phyloP scores from a whole-genome alignment of 1,140 invertebrate species.

The Scaptomyza hsui region DNA sequence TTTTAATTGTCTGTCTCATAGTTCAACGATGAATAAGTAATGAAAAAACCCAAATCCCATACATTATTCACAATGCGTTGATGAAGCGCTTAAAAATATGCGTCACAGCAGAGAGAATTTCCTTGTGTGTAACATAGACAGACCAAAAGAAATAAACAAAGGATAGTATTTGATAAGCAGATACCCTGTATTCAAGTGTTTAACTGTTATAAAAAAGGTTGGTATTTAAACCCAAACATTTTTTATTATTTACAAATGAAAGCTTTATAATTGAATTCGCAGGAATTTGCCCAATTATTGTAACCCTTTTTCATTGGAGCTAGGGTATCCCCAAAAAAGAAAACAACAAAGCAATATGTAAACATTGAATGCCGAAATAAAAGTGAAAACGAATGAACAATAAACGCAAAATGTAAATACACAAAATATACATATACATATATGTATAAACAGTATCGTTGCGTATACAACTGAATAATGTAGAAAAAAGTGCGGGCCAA shows the following conservation, averaged over 20 bases:
- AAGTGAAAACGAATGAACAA: constrained; percentile 45
- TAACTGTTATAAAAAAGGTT: no score
- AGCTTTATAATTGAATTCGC: no score
- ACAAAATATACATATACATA: no score
- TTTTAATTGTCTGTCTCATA: not conserved
- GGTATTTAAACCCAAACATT: no score
- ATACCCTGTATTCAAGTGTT: not conserved
- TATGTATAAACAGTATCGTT: constrained; percentile 28
- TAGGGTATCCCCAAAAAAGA: not conserved
- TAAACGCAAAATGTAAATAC: constrained; percentile 47
- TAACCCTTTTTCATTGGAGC: not conserved
- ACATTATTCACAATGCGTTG: no score
- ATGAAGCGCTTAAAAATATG: not conserved
- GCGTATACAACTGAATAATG: constrained; percentile 3
- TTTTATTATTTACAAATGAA: no score
- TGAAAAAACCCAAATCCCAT: not conserved
- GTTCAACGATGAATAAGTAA: not conserved
- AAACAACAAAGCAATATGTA: not conserved
- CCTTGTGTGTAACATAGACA: not conserved
- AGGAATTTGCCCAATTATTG: not conserved
- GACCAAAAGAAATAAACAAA: not conserved
- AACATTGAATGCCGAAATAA: constrained; percentile 41
- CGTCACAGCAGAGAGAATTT: not conserved
- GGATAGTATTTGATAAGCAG: not conserved
- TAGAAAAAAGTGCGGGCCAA: not conserved